A percentile compares a stretch with the other conserved stretches of the same genome.
Evolutionary conservation across 1,140 invertebrate species (phyloP).

Genomic region (Drosophila nasuta): DNA sequence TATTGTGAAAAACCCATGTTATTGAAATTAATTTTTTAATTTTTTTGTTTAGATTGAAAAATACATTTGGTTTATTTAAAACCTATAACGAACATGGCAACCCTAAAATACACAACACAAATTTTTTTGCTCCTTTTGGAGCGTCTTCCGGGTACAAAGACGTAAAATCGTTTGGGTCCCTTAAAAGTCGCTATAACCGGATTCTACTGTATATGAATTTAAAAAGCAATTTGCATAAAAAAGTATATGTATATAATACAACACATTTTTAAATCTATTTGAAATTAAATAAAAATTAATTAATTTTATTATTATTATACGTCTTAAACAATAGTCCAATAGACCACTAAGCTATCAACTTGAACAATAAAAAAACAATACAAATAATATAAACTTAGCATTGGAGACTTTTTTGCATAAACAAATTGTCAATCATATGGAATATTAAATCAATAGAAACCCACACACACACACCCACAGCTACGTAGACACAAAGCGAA

Average conservation of each 20-base stretch:
- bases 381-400: neutral
- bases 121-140: neutral
- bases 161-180: neutral
- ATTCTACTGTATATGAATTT: neutral
- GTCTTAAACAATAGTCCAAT: no score
- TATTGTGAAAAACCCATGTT: constrained; percentile 1
- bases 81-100: neutral
- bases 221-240: no score
- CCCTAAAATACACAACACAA: neutral
- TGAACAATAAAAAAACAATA: no score
- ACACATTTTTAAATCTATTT: no score
- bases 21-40: no score
- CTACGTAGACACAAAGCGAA: neutral
- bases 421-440: constrained; percentile 35
- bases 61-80: no score
- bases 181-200: constrained; percentile 2
- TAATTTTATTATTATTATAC: no score
- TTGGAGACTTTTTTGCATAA: neutral
- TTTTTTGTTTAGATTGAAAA: no score
- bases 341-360: no score
- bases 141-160: neutral
- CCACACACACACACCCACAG: neutral
- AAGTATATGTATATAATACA: no score
- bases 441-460: constrained; percentile 31
- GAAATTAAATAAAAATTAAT: no score